Base-by-base conservation (phyloP, 2,113 vertebrate species). In the Thermophis baileyi region DNA sequence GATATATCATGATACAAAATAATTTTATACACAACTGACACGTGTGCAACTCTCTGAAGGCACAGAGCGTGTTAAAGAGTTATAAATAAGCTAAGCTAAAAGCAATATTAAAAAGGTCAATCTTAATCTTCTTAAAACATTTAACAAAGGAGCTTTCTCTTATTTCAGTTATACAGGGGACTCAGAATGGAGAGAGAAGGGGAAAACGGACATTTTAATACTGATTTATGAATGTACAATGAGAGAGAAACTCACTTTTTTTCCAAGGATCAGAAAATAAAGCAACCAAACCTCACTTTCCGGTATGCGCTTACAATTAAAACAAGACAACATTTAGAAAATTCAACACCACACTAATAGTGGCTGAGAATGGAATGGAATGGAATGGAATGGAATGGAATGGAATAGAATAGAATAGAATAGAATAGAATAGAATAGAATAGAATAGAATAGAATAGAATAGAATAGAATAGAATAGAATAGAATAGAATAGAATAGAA, bases 71-170 rank as follows among this genome's bases (percentile, higher is more conserved):
- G 92, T 92, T 94, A 96, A 95, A 94, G 86, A 90, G 91, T 95
- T 95, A 95, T 93, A 95, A 91, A 90, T 94, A 92, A 95, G 87
- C 93, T 90, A 91, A 86, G 94, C 91, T 94, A 95, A 96, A 96
- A 96, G 90, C 89, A 90, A 60, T 93, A 96, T 94, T 94, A 93
- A 95, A 97, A 95, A 47, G 50, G 92, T 57, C 93, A 94, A 95
- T 96, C 88, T 92, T 95, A 96, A 95, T 93, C 95, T 95, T 92
- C 94, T 95, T 95, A 95, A 94, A 87, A 92, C 91, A 92, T 94
- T 96, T 89, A 95, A 92, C 88, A 94, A 0, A n/a, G 92, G 92
- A 93, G 93, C 94, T 94, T 94, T 95, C 20, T 87, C 49, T 25
- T 93, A 91, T 93, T 93, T 88, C 93, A 89, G 87, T 0, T 0